Evolutionary conservation across 2,113 vertebrate species (phyloP).

Genomic region (Callocephalon fimbriatum): DNA sequence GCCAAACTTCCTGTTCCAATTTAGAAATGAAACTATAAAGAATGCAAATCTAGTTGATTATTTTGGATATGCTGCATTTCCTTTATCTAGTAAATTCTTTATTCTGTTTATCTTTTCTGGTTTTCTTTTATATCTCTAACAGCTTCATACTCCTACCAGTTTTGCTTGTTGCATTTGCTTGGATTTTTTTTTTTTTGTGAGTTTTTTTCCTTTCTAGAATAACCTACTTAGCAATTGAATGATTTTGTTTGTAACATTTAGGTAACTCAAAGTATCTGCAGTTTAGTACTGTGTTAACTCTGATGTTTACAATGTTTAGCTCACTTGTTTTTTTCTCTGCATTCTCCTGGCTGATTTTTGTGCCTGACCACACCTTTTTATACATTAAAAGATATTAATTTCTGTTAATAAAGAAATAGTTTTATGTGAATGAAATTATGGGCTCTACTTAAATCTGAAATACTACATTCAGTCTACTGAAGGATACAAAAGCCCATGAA

Average conservation of each 20-base stretch:
- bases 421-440: background rate
- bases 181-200: fast-evolving
- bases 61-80: background rate
- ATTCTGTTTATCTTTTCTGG: background rate
- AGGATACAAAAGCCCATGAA: background rate
- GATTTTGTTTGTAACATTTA: background rate
- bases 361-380: background rate
- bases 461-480: background rate
- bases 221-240: background rate
- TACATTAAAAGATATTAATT: background rate
- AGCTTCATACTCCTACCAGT: background rate
- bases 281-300: background rate
- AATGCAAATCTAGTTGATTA: background rate
- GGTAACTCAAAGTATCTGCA: background rate
- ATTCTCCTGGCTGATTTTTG: background rate
- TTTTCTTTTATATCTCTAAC: background rate
- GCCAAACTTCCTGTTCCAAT: background rate
- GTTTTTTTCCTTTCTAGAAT: background rate
- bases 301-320: background rate
- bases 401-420: background rate
- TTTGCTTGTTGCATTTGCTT: background rate
- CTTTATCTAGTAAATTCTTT: background rate
- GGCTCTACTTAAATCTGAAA: background rate
- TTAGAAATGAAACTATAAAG: background rate
- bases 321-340: background rate